A percentile compares a stretch with the other conserved stretches of the same genome.
Evolutionary conservation across 2,888 invertebrate species (phyloP).

Genomic region (Drosophila silvestris): DNA sequence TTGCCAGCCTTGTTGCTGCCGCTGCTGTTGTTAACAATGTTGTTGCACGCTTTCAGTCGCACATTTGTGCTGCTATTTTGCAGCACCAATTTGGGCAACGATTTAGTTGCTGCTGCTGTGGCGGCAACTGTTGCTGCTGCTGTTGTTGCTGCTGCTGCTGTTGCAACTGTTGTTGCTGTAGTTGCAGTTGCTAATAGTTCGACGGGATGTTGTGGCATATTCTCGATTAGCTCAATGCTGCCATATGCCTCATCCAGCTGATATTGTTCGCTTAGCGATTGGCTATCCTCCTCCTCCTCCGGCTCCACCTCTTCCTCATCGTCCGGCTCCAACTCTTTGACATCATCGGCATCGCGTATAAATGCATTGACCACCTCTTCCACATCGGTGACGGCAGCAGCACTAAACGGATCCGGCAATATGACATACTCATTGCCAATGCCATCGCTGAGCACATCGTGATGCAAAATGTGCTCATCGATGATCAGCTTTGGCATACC

Average conservation of each 20-base stretch:
- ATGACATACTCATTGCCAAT: constrained; percentile 79
- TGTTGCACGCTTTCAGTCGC: constrained; percentile 65
- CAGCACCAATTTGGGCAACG: constrained; percentile 64
- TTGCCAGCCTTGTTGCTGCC: constrained; percentile 45
- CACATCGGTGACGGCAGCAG: constrained; percentile 74
- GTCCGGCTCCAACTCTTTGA: constrained; percentile 14
- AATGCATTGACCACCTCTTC: constrained; percentile 80
- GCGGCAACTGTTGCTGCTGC: constrained; percentile 6
- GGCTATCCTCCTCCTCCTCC: constrained; percentile 59
- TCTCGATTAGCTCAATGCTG: constrained; percentile 70
- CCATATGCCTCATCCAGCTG: constrained; percentile 68
- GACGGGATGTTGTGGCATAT: constrained; percentile 68
- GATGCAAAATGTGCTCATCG: constrained; percentile 73
- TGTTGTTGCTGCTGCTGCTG: constrained; percentile 21
- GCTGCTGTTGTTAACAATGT: constrained; percentile 39
- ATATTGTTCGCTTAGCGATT: constrained; percentile 67
- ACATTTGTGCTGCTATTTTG: constrained; percentile 74
- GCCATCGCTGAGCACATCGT: constrained; percentile 75
- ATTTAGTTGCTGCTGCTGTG: constrained; percentile 13
- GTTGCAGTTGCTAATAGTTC: constrained; percentile 49
- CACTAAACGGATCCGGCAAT: constrained; percentile 81
- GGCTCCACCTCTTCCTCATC: constrained; percentile 40
- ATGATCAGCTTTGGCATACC: constrained; percentile 66
- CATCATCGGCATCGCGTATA: constrained; percentile 61
- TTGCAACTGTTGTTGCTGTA: constrained; percentile 10